Evolutionary conservation across 2,888 invertebrate species (phyloP).

Genomic region (Parnassius orleans): DNA sequence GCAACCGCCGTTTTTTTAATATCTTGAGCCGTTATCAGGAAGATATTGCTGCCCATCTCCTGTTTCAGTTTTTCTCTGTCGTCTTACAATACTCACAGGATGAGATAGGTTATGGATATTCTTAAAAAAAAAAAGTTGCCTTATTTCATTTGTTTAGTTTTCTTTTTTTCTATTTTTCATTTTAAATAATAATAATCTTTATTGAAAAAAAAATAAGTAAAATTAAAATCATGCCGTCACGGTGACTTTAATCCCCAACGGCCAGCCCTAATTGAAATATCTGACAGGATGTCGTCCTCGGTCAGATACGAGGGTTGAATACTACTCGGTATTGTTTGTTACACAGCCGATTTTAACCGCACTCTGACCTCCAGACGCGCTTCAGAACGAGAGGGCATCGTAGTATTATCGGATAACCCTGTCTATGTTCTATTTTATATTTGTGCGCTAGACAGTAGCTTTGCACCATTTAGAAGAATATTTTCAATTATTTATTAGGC

Average conservation of each 20-base stretch:
- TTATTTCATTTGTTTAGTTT: too few species aligned
- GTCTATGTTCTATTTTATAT: constrained; percentile 3
- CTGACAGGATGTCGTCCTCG: constrained; percentile 64
- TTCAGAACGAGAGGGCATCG: constrained; percentile 25
- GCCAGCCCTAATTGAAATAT: constrained; percentile 54
- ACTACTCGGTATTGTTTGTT: constrained; percentile 35
- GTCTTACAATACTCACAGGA: too few species aligned
- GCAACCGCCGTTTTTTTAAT: too few species aligned
- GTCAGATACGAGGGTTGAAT: constrained; percentile 62
- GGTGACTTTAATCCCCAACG: constrained; percentile 17
- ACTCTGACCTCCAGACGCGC: constrained; percentile 45
- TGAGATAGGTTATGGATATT: too few species aligned
- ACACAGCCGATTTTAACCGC: constrained; percentile 50
- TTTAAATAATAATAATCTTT: not conserved
- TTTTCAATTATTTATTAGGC: not conserved
- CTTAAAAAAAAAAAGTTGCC: not conserved
- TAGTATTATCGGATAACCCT: constrained; percentile 23
- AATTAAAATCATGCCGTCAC: not conserved
- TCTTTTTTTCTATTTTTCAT: not conserved
- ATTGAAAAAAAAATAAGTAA: too few species aligned
- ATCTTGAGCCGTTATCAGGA: too few species aligned
- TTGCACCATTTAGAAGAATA: constrained; percentile 1
- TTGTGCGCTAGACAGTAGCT: constrained; percentile 12
- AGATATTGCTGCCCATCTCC: too few species aligned
- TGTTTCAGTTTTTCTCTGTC: too few species aligned